Percentiles rank a stretch among this genome's conserved stretches.
These are phyloP conservation scores for Echeneis naucrates DNA, from an alignment of 2,797 vertebrate genomes.

Conservation along the genomic window DNA sequence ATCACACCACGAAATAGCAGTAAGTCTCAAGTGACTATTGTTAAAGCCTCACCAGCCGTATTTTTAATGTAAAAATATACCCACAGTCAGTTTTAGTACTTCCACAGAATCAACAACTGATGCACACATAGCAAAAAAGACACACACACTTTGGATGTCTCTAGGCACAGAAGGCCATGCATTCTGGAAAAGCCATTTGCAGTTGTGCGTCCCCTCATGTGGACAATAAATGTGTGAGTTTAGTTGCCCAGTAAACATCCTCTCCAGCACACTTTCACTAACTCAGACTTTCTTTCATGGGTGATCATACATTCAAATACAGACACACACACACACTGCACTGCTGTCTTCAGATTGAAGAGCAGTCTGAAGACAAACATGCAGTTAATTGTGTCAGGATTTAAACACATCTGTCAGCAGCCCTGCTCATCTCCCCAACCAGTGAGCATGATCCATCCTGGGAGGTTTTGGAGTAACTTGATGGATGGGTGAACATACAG, in stretches of 20 bases:
- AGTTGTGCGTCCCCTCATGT: slow-evolving; percentile 44
- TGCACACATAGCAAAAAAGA: slow-evolving; percentile 12
- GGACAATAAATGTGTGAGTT: slow-evolving; percentile 59
- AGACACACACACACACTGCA: not conserved
- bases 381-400: slow-evolving; percentile 48
- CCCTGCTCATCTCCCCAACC: slow-evolving; percentile 38
- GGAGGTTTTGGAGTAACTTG: slow-evolving; percentile 39
- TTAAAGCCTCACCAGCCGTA: slow-evolving; percentile 19
- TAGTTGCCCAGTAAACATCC: slow-evolving; percentile 45
- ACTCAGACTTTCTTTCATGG: not conserved
- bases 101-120: slow-evolving; percentile 3
- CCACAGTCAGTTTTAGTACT: slow-evolving; percentile 7
- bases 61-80: not conserved
- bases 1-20: slow-evolving; percentile 11
- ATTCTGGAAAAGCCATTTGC: slow-evolving; percentile 64
- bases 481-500: slow-evolving; percentile 48
- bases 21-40: not conserved
- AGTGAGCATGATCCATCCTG: slow-evolving; percentile 37
- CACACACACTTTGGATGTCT: slow-evolving; percentile 15
- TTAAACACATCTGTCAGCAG: slow-evolving; percentile 58
- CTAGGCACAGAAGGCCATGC: slow-evolving; percentile 20
- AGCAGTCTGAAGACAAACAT: slow-evolving; percentile 44
- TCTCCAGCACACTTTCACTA: slow-evolving; percentile 23
- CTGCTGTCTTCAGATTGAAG: slow-evolving; percentile 28
- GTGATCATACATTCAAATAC: slow-evolving; percentile 6